Conservation (phyloP, 1,140 invertebrate genomes). For the Drosophila neocordata region DNA sequence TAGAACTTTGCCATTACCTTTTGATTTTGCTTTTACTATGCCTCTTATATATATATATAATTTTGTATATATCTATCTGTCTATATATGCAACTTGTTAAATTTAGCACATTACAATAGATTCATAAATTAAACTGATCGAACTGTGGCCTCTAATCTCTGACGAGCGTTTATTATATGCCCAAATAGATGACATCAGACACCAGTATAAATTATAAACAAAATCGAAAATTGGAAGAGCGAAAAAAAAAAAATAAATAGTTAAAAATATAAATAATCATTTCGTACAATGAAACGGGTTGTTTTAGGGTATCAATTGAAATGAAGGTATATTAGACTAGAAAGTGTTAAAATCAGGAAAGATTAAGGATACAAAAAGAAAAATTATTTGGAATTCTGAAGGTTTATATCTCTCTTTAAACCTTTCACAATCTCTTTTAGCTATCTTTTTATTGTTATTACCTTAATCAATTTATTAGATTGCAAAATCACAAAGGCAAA, state of each 20-base stretch:
- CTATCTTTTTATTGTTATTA: too few species aligned
- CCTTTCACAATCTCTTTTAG: too few species aligned
- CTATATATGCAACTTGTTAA: slow-evolving; percentile 67
- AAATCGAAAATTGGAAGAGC: slow-evolving; percentile 32
- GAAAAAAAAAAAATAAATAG: slow-evolving; percentile 4
- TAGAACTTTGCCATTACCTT: slow-evolving; percentile 24
- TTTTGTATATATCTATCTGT: neutral
- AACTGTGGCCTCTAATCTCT: slow-evolving; percentile 55
- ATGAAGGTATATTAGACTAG: neutral
- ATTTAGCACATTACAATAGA: slow-evolving; percentile 78
- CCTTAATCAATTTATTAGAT: too few species aligned
- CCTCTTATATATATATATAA: neutral
- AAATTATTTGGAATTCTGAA: too few species aligned
- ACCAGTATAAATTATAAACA: slow-evolving; percentile 23
- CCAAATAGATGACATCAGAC: slow-evolving; percentile 53
- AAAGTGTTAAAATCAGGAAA: too few species aligned
- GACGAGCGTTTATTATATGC: slow-evolving; percentile 33
- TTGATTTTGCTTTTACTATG: neutral
- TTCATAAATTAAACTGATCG: slow-evolving; percentile 58
- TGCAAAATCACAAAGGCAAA: too few species aligned
- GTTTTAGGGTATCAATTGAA: neutral
- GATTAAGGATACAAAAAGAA: too few species aligned
- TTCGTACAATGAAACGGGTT: slow-evolving; percentile 46
- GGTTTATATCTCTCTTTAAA: too few species aligned
- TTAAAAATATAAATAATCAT: slow-evolving; percentile 66